Evolutionary conservation across 2,797 vertebrate genomes (phyloP).

Genomic region (Diceros bicornis): DNA sequence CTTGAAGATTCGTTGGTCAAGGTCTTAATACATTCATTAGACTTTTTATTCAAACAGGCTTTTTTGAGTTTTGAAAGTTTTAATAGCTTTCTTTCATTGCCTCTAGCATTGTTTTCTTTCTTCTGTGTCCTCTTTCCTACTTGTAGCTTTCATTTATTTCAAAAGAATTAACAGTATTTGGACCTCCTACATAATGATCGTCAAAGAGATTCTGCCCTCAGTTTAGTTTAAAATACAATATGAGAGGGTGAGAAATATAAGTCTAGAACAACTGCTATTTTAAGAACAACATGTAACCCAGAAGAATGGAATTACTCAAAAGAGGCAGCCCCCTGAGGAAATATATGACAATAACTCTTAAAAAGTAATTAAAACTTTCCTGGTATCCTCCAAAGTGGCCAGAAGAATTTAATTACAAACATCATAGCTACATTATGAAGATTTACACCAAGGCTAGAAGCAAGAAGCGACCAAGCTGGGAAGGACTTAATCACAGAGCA

Average conservation of each 20-base stretch:
- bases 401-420: slow-evolving; percentile 73
- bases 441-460: slow-evolving; percentile 52
- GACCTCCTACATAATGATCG: slow-evolving; percentile 42
- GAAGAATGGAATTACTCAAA: slow-evolving; percentile 62
- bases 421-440: slow-evolving; percentile 70
- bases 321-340: slow-evolving; percentile 63
- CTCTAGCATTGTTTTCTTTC: slow-evolving; percentile 10
- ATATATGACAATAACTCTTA: slow-evolving; percentile 62
- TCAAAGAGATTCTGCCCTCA: slow-evolving; percentile 52
- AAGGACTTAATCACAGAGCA: slow-evolving; percentile 33
- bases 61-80: slow-evolving; percentile 32
- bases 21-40: not conserved
- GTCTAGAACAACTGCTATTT: slow-evolving; percentile 65
- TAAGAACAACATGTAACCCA: slow-evolving; percentile 59
- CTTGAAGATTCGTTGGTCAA: not conserved
- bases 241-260: slow-evolving; percentile 51
- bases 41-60: not conserved
- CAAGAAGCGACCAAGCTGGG: slow-evolving; percentile 20
- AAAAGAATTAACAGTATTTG: slow-evolving; percentile 52
- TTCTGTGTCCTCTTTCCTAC: not conserved
- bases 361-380: slow-evolving; percentile 76
- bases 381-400: slow-evolving; percentile 57
- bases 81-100: slow-evolving; percentile 44
- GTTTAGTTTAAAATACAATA: slow-evolving; percentile 64
- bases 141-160: slow-evolving; percentile 61